These are phyloP conservation scores for Pseudoips prasinana DNA, from an alignment of 2,888 invertebrate species.

Conservation along the genomic window DNA sequence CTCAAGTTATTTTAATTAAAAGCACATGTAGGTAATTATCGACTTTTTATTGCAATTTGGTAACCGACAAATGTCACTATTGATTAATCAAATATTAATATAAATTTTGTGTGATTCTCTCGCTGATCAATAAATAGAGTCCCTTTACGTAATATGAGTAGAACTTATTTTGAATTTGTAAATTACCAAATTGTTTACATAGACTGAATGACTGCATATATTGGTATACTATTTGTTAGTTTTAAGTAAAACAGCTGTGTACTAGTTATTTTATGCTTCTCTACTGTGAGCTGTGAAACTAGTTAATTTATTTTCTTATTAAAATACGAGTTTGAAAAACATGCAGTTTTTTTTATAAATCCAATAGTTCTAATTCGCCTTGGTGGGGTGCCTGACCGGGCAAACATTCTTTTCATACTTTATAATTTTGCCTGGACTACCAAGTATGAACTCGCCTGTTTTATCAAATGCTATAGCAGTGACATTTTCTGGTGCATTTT, in stretches of 20 bases:
- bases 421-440: constrained; percentile 51
- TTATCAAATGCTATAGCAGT: constrained; percentile 64
- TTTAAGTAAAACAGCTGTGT: no score
- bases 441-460: constrained; percentile 55
- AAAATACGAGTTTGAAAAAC: constrained; percentile 28
- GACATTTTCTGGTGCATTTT: constrained; percentile 51
- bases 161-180: no score
- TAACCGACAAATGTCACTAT: no score
- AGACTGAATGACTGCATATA: constrained; percentile 4
- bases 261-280: constrained; percentile 9
- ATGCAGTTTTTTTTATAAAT: constrained; percentile 3
- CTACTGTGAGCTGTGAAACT: constrained; percentile 14
- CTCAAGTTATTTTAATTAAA: no score
- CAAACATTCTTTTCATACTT: constrained; percentile 58
- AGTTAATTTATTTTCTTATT: constrained; percentile 41
- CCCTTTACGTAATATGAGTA: no score
- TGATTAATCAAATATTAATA: no score
- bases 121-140: no score
- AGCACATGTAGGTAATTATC: no score
- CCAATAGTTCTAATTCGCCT: constrained; percentile 3
- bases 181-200: constrained; percentile 3
- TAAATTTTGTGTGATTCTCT: no score
- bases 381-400: constrained; percentile 25
- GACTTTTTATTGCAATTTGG: no score
- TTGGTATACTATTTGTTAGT: constrained; percentile 3